Percentiles rank a stretch among this genome's conserved stretches.
Evolutionary conservation across 2,888 invertebrate genomes (phyloP).

Genomic region (Cheilosia variabilis): DNA sequence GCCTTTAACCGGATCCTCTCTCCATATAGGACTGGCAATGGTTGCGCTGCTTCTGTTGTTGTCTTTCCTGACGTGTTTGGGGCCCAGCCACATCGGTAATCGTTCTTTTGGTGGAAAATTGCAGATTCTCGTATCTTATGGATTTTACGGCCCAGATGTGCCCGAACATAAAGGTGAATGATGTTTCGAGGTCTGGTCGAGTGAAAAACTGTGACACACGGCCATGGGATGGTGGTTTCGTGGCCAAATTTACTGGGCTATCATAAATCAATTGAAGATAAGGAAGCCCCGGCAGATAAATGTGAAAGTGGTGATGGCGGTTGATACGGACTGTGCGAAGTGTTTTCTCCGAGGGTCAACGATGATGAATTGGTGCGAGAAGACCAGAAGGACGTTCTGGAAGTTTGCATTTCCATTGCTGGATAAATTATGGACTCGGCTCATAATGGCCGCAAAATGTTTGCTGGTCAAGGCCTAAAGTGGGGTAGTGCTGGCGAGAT

Average conservation of each 20-base stretch:
- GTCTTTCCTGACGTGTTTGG: slow-evolving; percentile 70
- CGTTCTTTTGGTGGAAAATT: slow-evolving; percentile 64
- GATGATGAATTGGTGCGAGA: slow-evolving; percentile 42
- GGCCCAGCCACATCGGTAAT: slow-evolving; percentile 42
- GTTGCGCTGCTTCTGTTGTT: not conserved
- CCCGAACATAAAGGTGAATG: slow-evolving; percentile 73
- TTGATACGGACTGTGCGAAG: slow-evolving; percentile 35
- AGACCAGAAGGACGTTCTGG: too few species aligned
- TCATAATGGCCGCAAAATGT: too few species aligned
- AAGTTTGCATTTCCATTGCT: too few species aligned
- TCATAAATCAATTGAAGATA: slow-evolving; percentile 72
- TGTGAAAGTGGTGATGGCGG: slow-evolving; percentile 58
- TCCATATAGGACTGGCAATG: too few species aligned
- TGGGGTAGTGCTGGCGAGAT: too few species aligned
- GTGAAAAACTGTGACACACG: slow-evolving; percentile 57
- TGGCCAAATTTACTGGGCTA: slow-evolving; percentile 56
- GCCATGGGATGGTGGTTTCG: not conserved
- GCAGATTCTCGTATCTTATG: slow-evolving; percentile 57
- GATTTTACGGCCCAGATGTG: slow-evolving; percentile 66
- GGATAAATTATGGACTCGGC: too few species aligned
- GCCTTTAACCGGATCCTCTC: too few species aligned
- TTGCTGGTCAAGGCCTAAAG: too few species aligned
- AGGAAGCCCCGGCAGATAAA: slow-evolving; percentile 54
- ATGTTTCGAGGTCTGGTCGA: slow-evolving; percentile 51
- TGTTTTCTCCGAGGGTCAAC: slow-evolving; percentile 7